phyloP scores from a whole-genome alignment of 2,888 invertebrate genomes.

The Temnothorax rugatulus region DNA sequence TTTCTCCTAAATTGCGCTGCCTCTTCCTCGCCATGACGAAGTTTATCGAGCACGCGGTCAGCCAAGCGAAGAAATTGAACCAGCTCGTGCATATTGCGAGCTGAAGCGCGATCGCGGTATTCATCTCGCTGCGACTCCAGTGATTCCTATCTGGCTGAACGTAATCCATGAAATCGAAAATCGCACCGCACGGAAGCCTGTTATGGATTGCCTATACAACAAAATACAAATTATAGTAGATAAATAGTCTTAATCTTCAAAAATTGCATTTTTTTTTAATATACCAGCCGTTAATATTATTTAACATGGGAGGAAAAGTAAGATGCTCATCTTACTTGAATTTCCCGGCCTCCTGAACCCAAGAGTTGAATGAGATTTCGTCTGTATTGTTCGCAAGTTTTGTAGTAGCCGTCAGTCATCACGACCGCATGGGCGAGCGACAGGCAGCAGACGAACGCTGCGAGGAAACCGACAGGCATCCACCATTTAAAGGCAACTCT shows the following conservation, averaged over 20 bases:
- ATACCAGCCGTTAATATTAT: neutral
- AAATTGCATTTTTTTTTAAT: neutral
- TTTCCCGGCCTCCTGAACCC: conserved; percentile 79
- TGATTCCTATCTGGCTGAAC: conserved; percentile 91
- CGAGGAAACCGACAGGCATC: conserved; percentile 90
- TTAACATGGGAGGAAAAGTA: neutral
- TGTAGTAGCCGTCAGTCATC: conserved; percentile 91
- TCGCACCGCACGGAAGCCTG: conserved; percentile 91
- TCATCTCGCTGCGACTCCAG: conserved; percentile 90
- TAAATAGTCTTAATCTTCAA: neutral
- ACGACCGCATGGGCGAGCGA: conserved; percentile 90
- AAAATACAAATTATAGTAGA: neutral
- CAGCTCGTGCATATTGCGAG: conserved; percentile 90
- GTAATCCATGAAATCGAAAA: conserved; percentile 95
- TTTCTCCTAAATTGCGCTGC: conserved; percentile 71
- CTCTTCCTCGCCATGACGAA: conserved; percentile 86
- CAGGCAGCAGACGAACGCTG: conserved; percentile 89
- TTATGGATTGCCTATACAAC: conserved; percentile 87
- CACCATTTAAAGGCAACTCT: conserved; percentile 86
- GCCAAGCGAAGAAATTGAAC: conserved; percentile 88
- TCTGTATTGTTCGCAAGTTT: conserved; percentile 92
- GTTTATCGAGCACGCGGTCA: conserved; percentile 86
- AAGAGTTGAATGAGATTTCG: conserved; percentile 88
- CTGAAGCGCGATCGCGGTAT: conserved; percentile 91
- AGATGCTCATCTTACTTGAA: conserved; percentile 60